A percentile compares a stretch with the other conserved stretches of the same genome.
Evolutionary conservation across 1,140 invertebrate species (phyloP).

Genomic region (Hetaerina americana): DNA sequence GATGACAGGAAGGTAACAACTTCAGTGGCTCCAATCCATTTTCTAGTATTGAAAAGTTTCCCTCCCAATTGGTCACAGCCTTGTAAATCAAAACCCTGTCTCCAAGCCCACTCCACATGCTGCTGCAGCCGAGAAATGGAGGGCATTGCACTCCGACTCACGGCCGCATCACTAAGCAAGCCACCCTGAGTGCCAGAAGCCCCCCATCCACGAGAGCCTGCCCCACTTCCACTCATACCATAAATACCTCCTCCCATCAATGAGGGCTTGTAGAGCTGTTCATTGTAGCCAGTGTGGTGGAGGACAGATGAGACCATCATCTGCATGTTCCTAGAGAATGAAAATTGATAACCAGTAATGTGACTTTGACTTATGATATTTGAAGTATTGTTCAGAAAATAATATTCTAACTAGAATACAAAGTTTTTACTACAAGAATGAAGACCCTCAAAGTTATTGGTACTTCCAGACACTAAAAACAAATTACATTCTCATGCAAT

Average conservation of each 20-base stretch:
- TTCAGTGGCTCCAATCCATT: constrained; percentile 87
- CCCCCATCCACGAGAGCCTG: neutral
- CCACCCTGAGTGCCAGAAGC: neutral
- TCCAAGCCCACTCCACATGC: constrained; percentile 76
- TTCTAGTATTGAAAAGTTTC: constrained; percentile 66
- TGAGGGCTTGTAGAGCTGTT: constrained; percentile 39
- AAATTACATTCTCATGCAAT: no score
- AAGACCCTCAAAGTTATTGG: neutral
- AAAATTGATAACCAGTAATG: constrained; percentile 18
- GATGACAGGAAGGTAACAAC: constrained; percentile 66
- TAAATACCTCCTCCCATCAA: constrained; percentile 26
- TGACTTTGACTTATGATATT: no score
- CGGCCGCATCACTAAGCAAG: constrained; percentile 19
- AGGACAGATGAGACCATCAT: constrained; percentile 76
- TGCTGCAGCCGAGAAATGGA: constrained; percentile 71
- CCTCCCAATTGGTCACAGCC: constrained; percentile 74
- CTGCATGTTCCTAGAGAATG: constrained; percentile 63
- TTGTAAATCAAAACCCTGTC: constrained; percentile 71
- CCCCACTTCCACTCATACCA: constrained; percentile 23
- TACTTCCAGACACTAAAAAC: neutral
- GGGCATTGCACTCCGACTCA: constrained; percentile 52
- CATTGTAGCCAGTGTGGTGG: constrained; percentile 47
- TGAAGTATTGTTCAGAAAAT: no score
- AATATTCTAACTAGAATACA: no score
- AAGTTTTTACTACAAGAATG: neutral